A percentile compares a stretch with the other conserved stretches of the same genome.
Conservation (phyloP, 2,797 vertebrate species). For the Catamblyrhynchus diadema region DNA sequence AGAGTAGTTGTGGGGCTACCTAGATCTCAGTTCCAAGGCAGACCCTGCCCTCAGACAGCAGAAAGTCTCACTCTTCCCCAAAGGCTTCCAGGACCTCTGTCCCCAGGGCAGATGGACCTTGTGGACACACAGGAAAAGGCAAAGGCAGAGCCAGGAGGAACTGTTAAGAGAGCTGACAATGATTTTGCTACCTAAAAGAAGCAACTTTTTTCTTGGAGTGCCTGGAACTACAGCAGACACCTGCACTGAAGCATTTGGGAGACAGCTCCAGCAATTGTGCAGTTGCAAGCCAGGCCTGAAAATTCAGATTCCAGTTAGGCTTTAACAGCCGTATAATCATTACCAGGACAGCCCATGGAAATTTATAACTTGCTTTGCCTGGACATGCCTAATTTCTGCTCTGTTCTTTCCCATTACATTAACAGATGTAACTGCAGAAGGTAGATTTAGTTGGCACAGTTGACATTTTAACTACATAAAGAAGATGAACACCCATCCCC, state of each 20-base stretch:
- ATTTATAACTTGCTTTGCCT: neutral
- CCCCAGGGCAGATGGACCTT: neutral
- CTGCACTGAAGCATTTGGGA: neutral
- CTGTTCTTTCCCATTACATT: neutral
- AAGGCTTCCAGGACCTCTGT: neutral
- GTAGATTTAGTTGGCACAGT: neutral
- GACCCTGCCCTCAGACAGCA: neutral
- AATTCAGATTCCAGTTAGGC: neutral
- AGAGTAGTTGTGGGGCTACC: rapidly evolving
- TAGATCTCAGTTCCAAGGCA: neutral
- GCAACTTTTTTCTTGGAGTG: rapidly evolving
- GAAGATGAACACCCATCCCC: neutral
- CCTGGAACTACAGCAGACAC: neutral
- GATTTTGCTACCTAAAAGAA: neutral
- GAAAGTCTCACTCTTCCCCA: neutral
- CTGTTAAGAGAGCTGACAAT: neutral
- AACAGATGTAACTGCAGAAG: neutral
- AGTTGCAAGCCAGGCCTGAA: neutral
- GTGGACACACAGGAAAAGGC: neutral
- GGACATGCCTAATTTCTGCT: neutral
- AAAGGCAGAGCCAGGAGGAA: neutral
- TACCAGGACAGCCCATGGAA: neutral
- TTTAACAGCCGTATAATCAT: neutral
- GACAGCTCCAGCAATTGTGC: neutral
- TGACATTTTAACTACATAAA: neutral